A percentile compares a stretch with the other conserved stretches of the same genome.
These are phyloP conservation scores for Cynopterus brachyotis DNA, from an alignment of 2,113 vertebrate genomes.

Conservation along the genomic window DNA sequence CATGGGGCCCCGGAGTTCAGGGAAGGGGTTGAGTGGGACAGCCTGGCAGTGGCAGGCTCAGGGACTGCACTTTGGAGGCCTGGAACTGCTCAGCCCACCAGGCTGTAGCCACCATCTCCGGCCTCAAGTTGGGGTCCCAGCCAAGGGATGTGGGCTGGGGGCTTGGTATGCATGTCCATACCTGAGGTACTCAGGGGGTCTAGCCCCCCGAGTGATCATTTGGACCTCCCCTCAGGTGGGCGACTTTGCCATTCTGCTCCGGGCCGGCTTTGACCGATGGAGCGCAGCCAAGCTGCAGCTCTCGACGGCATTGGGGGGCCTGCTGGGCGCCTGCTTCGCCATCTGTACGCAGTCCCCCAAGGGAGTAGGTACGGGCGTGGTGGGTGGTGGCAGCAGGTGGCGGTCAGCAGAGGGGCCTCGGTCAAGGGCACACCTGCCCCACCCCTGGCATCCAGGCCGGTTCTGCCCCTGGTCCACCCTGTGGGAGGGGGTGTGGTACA, in stretches of 20 bases:
- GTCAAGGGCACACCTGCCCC: not conserved
- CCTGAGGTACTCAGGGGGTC: not conserved
- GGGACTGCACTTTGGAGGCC: not conserved
- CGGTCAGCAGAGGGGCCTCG: not conserved
- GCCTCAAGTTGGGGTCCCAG: not conserved
- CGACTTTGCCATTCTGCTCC: conserved; percentile 97
- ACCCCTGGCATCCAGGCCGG: not conserved
- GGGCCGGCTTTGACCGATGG: conserved; percentile 98
- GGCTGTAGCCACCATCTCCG: not conserved
- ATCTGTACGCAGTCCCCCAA: conserved; percentile 94
- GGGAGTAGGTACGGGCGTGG: conserved; percentile 88
- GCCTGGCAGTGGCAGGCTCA: not conserved
- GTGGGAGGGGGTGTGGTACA: not conserved
- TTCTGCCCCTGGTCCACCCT: not conserved
- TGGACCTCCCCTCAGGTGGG: conserved; percentile 87
- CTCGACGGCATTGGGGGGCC: conserved; percentile 93
- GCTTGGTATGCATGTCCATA: not conserved
- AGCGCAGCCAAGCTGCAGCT: conserved; percentile 97
- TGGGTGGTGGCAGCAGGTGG: not conserved
- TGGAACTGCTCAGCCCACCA: not conserved
- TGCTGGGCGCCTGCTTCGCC: conserved; percentile 94
- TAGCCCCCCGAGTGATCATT: not conserved
- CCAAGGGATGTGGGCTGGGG: not conserved
- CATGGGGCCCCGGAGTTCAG: not conserved
- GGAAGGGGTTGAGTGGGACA: not conserved